Evolutionary conservation across 2,113 vertebrate genomes (phyloP).

Genomic region (Collichthys lucidus): DNA sequence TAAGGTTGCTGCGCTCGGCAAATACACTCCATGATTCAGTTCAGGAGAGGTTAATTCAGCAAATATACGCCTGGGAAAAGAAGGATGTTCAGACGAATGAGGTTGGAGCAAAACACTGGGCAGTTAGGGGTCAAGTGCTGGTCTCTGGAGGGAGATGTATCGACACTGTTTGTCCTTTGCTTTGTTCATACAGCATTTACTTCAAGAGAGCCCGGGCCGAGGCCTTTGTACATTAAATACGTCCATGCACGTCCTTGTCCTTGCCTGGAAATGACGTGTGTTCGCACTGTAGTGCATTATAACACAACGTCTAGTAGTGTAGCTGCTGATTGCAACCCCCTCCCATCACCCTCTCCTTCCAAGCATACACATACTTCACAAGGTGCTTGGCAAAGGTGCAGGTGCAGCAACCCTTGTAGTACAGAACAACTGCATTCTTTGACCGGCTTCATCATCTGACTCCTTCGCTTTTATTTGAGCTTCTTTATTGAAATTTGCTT

Average conservation of each 20-base stretch:
- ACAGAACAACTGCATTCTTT: no score
- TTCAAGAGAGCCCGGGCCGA: neutral
- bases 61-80: neutral
- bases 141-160: neutral
- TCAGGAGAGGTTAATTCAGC: conserved; percentile 49
- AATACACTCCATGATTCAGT: conserved; percentile 34
- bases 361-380: no score
- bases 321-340: no score
- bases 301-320: no score
- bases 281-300: neutral
- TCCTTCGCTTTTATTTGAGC: neutral
- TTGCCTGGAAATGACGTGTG: neutral
- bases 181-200: neutral
- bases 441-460: no score
- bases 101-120: neutral
- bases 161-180: neutral
- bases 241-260: no score
- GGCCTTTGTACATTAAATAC: neutral
- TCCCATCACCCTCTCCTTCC: no score
- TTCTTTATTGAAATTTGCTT: neutral
- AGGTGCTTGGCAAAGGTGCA: no score
- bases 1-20: conserved; percentile 7
- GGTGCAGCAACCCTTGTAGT: no score
- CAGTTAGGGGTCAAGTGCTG: conserved; percentile 7
- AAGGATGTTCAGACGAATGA: conserved; percentile 18